Base-by-base conservation (phyloP, 2,113 vertebrate genomes). In the Varanus komodoensis region DNA sequence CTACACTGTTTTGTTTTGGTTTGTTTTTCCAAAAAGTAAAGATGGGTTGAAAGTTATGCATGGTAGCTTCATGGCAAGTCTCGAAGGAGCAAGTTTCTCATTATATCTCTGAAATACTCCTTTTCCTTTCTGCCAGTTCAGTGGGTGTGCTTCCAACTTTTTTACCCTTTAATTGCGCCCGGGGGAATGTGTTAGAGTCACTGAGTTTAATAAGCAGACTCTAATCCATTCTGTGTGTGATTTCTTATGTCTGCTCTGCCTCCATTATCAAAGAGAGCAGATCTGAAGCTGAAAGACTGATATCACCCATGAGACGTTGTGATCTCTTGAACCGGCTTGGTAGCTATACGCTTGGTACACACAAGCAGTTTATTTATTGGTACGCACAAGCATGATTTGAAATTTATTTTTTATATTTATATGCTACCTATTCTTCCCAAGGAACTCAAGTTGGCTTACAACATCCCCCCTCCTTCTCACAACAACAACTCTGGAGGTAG, bases 91-190 rank as follows among this genome's bases (percentile, higher is more conserved):
- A 69, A 9, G 68, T 96, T 94, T 91, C 94, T 95, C 90, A 95
- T 96, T 97, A 96, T 94, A 94, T 94, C 89, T 85, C 79, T 92
- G 89, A 96, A 96, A 93, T 68, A 67, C 87, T 86, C 94, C 91
- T 93, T 95, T 57, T 87, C 75, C 90, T 90, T 87, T 94, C 88
- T 95, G 38, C 81, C 84, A 90, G 17, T 88, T 95, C 82, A 92
- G 86, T 93, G 34, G 61, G 64, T 90, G 78, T 82, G 74, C 74
- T 87, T 89, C 23, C 89, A 90, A 82, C 88, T 95, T 93, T 88
- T 95, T 93, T 90, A 91, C 29, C 90, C 88, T 87, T 95, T 96
- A 97, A 96, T 96, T 97, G 92, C 93, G 80, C 93, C 94, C 95
- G 29, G 38, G 96, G 93, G 95, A 96, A 23, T 92, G 44, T n/a